phyloP scores from a whole-genome alignment of 2,113 vertebrate genomes.

The Xiphorhynchus elegans region DNA sequence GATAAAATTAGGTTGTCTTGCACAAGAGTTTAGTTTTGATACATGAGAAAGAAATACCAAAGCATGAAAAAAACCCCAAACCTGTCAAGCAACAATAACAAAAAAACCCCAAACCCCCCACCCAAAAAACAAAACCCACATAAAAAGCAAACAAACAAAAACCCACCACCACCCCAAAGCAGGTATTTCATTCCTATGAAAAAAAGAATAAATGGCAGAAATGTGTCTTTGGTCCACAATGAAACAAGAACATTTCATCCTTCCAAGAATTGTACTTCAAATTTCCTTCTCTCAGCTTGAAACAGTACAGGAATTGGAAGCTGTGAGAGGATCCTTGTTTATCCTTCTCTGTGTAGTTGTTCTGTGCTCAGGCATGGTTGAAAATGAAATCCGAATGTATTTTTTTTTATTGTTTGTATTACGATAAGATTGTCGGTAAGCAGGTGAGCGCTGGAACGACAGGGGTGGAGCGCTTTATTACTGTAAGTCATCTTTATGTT shows the following conservation, averaged over 20 bases:
- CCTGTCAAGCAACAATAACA: background rate
- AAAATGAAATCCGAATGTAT: background rate
- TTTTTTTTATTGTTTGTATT: slow-evolving; percentile 19
- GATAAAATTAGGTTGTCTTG: background rate
- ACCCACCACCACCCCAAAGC: accelerated
- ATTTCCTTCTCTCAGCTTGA: background rate
- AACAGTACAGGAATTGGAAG: background rate
- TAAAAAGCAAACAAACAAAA: background rate
- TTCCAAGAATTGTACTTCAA: background rate
- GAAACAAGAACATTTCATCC: background rate
- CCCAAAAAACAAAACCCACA: background rate
- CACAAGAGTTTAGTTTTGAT: background rate
- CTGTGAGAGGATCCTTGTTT: background rate
- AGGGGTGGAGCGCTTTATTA: slow-evolving; percentile 49
- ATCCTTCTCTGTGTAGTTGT: background rate
- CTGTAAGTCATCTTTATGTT: background rate
- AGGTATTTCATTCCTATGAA: background rate
- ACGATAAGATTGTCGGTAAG: background rate
- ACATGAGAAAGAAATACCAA: background rate
- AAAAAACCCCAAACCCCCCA: background rate
- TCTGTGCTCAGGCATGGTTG: background rate
- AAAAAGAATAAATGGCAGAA: background rate
- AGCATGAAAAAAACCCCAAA: background rate
- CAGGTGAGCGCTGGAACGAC: slow-evolving; percentile 34
- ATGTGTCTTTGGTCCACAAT: background rate